Percentiles rank a stretch among this genome's conserved stretches.
phyloP scores from a whole-genome alignment of 2,888 invertebrate genomes.

The Malacosoma neustria region DNA sequence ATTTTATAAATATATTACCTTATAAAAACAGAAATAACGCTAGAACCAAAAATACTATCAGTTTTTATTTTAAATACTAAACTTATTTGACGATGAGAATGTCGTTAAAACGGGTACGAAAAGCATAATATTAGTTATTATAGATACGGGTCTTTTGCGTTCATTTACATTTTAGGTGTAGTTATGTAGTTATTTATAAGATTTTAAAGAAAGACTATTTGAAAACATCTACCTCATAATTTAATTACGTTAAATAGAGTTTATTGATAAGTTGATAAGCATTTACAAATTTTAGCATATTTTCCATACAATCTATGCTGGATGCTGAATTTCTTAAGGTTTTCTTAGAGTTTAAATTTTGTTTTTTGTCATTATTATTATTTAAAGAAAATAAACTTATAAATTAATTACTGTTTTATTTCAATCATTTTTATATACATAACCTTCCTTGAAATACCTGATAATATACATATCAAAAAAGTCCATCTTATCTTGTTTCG shows the following conservation, averaged over 20 bases:
- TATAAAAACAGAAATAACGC: neutral
- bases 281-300: slow-evolving; percentile 60
- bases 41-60: neutral
- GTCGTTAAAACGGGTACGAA: neutral
- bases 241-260: slow-evolving; percentile 63
- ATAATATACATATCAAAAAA: too few species aligned
- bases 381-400: slow-evolving; percentile 63
- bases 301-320: slow-evolving; percentile 45
- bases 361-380: slow-evolving; percentile 53
- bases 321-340: slow-evolving; percentile 49
- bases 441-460: too few species aligned
- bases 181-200: slow-evolving; percentile 48
- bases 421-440: slow-evolving; percentile 1
- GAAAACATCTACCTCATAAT: slow-evolving; percentile 73
- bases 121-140: slow-evolving; percentile 16
- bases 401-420: slow-evolving; percentile 28
- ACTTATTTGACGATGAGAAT: neutral
- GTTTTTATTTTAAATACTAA: neutral
- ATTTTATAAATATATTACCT: too few species aligned
- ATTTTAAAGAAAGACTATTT: slow-evolving; percentile 63
- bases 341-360: slow-evolving; percentile 69
- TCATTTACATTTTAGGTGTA: slow-evolving; percentile 34
- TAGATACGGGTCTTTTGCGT: slow-evolving; percentile 36
- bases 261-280: slow-evolving; percentile 63
- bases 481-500: too few species aligned